Percentiles rank a stretch among this genome's conserved stretches.
Evolutionary conservation across 2,797 vertebrate species (phyloP).

Genomic region (Phalloptychus januarius): DNA sequence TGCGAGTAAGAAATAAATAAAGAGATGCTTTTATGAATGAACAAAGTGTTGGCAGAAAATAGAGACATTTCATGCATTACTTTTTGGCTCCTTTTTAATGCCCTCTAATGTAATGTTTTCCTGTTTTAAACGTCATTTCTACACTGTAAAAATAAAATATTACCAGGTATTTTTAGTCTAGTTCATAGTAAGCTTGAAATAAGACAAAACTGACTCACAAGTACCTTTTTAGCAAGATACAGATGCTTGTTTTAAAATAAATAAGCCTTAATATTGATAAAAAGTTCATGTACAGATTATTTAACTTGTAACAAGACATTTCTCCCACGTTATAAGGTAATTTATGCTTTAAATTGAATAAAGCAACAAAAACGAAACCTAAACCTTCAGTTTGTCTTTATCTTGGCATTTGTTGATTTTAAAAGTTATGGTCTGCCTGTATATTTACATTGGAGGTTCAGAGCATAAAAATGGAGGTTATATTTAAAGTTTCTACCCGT

Average conservation of each 20-base stretch:
- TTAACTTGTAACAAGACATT: no score
- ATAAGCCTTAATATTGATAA: no score
- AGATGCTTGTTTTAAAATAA: no score
- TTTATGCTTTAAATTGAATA: not conserved
- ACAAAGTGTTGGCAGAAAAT: not conserved
- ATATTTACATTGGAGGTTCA: not conserved
- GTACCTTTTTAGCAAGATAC: no score
- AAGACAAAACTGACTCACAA: no score
- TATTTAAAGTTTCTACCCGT: slow-evolving; percentile 78
- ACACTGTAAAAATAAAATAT: no score
- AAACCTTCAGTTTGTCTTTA: not conserved
- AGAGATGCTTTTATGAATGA: no score
- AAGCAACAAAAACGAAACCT: not conserved
- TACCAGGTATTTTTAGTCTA: no score
- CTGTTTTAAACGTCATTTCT: not conserved
- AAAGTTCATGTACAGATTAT: no score
- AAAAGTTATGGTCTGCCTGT: not conserved
- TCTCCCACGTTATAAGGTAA: no score
- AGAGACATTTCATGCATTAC: not conserved
- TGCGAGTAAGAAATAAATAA: slow-evolving; percentile 47
- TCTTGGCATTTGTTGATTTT: not conserved
- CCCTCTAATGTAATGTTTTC: not conserved
- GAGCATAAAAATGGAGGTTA: not conserved
- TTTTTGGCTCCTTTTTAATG: not conserved
- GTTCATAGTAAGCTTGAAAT: no score